Base-by-base conservation (phyloP, 2,797 vertebrate genomes). In the Ptychadena robeensis region DNA sequence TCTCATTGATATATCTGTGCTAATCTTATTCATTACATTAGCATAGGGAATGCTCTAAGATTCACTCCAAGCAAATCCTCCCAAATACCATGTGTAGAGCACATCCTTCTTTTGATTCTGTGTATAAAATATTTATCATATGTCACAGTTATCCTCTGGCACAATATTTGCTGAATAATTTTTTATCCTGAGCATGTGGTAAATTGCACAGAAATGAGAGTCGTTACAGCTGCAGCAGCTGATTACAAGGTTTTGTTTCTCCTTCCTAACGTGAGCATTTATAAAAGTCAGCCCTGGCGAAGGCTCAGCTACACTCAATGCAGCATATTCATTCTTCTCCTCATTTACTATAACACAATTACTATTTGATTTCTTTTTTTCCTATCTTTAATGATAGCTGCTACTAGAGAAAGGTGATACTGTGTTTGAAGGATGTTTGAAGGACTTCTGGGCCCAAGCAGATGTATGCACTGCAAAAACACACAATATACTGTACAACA, bases 91-190 rank as follows among this genome's bases (percentile, higher is more conserved):
- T 88, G 88, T 91, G 90, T 91, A 90, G 81, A 87, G 88, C 82
- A 87, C 86, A 72, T 90, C 90, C 89, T 90, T 91, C 89, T 92
- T 93, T 91, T 92, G 90, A 92, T 93, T 93, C 88, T 57, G 31
- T 81, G 86, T 87, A 91, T 94, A 88, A 91, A 95, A 95, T 93
- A 95, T 95, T 95, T 94, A 95, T 92, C 57, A 80, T 74, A 89
- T 91, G 91, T 80, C 89, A 72, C 74, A 82, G 59, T 81, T 88
- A 86, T 90, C 87, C 87, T 89, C 86, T 88, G 89, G 89, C 89
- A 90, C 82, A 72, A 77, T 81, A 84, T 88, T 87, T 90, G 75
- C 82, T 85, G 79, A 86, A 91, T 77, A 59, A 88, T 85, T 87
- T 72, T 87, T 92, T 87, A 89, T 87, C 87, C 89, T 90, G 87